Evolutionary conservation across 2,113 vertebrate species (phyloP).

Genomic region (Cottus gobio): DNA sequence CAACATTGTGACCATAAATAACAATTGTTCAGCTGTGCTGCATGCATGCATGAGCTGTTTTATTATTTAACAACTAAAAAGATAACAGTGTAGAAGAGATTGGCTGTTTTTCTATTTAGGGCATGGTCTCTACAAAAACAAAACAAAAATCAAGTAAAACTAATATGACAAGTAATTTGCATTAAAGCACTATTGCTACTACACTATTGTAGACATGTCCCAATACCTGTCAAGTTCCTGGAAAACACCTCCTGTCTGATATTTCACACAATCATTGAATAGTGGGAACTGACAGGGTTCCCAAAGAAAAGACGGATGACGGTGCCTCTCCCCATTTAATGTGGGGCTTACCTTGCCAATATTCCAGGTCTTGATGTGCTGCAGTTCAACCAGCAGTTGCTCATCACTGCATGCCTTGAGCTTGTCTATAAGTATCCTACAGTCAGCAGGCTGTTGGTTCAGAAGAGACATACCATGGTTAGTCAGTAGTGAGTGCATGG

Average conservation of each 20-base stretch:
- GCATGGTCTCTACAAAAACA: neutral
- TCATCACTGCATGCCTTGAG: conserved; percentile 94
- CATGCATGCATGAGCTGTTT: neutral
- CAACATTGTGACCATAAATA: neutral
- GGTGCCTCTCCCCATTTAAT: neutral
- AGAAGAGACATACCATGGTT: conserved; percentile 22
- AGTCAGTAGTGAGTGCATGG: neutral
- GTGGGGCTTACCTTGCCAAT: conserved; percentile 89
- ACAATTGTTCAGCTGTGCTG: neutral
- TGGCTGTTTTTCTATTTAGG: neutral
- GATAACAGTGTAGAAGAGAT: neutral
- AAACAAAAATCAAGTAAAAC: neutral
- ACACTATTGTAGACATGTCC: too few species aligned
- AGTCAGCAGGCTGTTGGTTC: conserved; percentile 89
- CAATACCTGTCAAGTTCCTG: neutral
- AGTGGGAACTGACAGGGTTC: neutral
- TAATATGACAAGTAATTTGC: neutral
- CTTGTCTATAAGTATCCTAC: conserved; percentile 95
- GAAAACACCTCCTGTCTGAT: neutral
- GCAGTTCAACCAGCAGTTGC: conserved; percentile 92
- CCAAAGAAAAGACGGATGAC: neutral
- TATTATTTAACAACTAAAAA: neutral
- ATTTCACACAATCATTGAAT: neutral
- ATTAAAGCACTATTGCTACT: neutral
- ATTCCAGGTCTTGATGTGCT: conserved; percentile 98